Evolutionary conservation across 2,888 invertebrate species (phyloP).

Genomic region (Atrina japonica): DNA sequence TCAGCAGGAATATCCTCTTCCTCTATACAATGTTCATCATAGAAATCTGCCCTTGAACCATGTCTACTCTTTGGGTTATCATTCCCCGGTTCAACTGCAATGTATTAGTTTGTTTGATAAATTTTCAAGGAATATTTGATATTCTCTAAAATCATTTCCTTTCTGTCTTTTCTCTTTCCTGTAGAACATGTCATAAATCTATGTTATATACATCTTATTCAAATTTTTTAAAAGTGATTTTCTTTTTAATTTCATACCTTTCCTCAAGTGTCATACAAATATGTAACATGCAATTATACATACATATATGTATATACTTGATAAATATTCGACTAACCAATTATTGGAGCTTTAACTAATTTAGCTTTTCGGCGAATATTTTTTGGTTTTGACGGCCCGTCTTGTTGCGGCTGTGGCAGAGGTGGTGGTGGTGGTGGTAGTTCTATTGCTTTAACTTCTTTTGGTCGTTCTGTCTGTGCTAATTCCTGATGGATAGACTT

Average conservation of each 20-base stretch:
- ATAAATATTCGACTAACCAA: too few species aligned
- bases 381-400: constrained; percentile 17
- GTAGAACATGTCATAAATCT: too few species aligned
- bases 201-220: too few species aligned
- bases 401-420: background rate
- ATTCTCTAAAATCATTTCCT: too few species aligned
- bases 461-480: background rate
- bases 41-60: constrained; percentile 28
- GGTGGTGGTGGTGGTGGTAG: background rate
- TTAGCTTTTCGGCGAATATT: constrained; percentile 31
- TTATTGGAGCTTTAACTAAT: constrained; percentile 36
- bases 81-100: constrained; percentile 33
- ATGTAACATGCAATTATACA: background rate
- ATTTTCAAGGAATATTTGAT: too few species aligned
- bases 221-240: too few species aligned
- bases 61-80: constrained; percentile 30
- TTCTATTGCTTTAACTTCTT: background rate
- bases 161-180: too few species aligned
- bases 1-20: constrained; percentile 13
- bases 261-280: too few species aligned
- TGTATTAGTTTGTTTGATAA: too few species aligned
- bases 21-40: constrained; percentile 20
- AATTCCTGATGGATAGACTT: constrained; percentile 3
- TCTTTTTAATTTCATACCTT: too few species aligned
- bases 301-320: too few species aligned